Percentiles rank a stretch among this genome's conserved stretches.
Conservation (phyloP, 2,113 vertebrate genomes). For the Hypomesus transpacificus region DNA sequence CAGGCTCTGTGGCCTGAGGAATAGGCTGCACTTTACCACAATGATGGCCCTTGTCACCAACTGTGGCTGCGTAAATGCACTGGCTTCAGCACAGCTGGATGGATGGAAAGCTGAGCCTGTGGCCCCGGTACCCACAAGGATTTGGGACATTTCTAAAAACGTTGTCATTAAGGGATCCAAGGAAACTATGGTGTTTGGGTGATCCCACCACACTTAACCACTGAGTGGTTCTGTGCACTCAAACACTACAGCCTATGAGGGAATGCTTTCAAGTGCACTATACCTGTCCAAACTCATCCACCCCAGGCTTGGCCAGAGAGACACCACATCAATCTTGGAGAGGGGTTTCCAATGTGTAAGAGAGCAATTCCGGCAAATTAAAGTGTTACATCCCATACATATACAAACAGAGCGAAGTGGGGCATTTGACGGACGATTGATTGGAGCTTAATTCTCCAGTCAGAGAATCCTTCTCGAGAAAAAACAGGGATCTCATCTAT, state of each 20-base stretch:
- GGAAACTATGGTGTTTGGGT: background rate
- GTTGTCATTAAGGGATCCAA: conserved; percentile 10
- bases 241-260: conserved; percentile 2
- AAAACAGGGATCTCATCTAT: background rate
- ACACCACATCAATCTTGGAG: conserved; percentile 1
- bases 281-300: background rate
- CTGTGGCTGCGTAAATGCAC: background rate
- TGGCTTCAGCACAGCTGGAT: background rate
- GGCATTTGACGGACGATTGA: conserved; percentile 1
- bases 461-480: background rate
- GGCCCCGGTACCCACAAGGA: background rate
- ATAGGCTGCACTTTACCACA: background rate
- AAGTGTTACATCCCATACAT: background rate
- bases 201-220: background rate
- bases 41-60: background rate
- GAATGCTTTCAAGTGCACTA: background rate
- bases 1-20: background rate
- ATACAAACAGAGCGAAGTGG: background rate
- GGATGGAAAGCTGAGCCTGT: conserved; percentile 6
- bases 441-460: background rate
- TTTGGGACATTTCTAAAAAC: background rate
- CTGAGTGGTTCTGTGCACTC: background rate
- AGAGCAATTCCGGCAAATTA: background rate
- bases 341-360: background rate
- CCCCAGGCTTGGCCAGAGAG: background rate